A percentile compares a stretch with the other conserved stretches of the same genome.
phyloP scores from a whole-genome alignment of 2,113 vertebrate species.

The Acrocephalus kingi region DNA sequence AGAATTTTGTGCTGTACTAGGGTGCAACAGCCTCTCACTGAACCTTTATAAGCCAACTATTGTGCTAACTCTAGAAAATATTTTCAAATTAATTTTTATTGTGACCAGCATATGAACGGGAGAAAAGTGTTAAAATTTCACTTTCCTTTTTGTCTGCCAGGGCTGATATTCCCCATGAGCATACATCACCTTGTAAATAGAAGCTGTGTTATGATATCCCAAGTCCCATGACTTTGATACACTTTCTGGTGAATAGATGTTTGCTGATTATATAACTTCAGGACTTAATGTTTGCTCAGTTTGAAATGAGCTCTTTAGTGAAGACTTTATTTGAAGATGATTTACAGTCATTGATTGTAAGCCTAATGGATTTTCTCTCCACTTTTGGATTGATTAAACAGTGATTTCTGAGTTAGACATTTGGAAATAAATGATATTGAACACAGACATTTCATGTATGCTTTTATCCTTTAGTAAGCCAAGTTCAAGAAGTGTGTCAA shows the following conservation, averaged over 20 bases:
- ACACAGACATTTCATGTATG: background rate
- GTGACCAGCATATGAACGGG: background rate
- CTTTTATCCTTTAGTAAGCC: background rate
- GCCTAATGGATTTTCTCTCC: background rate
- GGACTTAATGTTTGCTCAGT: background rate
- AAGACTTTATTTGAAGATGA: constrained; percentile 29
- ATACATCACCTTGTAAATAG: background rate
- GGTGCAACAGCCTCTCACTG: background rate
- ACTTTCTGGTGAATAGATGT: background rate
- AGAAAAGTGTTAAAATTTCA: background rate
- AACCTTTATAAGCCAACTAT: background rate
- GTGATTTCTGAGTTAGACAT: constrained; percentile 2
- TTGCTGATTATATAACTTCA: background rate
- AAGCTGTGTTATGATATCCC: background rate
- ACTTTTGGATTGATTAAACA: constrained; percentile 31
- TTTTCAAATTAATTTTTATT: background rate
- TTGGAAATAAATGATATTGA: constrained; percentile 3
- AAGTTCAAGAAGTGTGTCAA: background rate
- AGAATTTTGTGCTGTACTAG: background rate
- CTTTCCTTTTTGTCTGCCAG: background rate
- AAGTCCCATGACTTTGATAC: background rate
- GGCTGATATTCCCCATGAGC: background rate
- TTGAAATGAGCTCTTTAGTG: constrained; percentile 19
- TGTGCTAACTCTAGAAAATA: background rate
- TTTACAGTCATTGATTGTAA: constrained; percentile 1